A percentile compares a stretch with the other conserved stretches of the same genome.
phyloP scores from a whole-genome alignment of 2,797 vertebrate species.

The Acomys russatus region DNA sequence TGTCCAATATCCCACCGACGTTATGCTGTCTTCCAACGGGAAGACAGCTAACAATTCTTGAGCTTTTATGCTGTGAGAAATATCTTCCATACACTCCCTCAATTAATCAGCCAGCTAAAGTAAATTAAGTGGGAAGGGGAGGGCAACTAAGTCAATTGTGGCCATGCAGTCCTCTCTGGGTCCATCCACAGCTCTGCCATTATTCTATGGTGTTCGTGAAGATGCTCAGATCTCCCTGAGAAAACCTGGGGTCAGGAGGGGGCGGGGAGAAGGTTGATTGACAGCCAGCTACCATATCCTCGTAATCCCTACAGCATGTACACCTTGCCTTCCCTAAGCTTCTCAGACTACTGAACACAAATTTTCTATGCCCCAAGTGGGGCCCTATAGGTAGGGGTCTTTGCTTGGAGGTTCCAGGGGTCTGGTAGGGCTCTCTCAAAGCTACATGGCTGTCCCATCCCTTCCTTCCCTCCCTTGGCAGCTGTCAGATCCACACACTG shows the following conservation, averaged over 20 bases:
- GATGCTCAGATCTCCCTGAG: neutral
- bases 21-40: neutral
- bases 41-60: neutral
- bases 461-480: neutral
- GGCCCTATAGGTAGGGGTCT: fast-evolving
- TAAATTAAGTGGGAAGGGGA: neutral
- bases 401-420: neutral
- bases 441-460: too few species aligned
- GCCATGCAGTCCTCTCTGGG: neutral
- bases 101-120: neutral
- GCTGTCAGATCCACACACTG: neutral
- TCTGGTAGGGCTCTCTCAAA: neutral
- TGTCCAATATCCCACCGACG: neutral
- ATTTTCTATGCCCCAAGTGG: neutral
- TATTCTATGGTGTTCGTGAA: fast-evolving
- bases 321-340: fast-evolving
- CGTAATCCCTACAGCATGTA: fast-evolving
- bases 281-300: neutral
- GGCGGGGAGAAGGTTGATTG: neutral
- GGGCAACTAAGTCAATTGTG: neutral
- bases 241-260: neutral
- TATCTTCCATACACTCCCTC: neutral
- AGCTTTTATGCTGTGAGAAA: neutral
- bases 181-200: neutral
- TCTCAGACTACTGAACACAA: neutral